Evolutionary conservation across 2,888 invertebrate genomes (phyloP).

Genomic region (Geophilus truncorum): DNA sequence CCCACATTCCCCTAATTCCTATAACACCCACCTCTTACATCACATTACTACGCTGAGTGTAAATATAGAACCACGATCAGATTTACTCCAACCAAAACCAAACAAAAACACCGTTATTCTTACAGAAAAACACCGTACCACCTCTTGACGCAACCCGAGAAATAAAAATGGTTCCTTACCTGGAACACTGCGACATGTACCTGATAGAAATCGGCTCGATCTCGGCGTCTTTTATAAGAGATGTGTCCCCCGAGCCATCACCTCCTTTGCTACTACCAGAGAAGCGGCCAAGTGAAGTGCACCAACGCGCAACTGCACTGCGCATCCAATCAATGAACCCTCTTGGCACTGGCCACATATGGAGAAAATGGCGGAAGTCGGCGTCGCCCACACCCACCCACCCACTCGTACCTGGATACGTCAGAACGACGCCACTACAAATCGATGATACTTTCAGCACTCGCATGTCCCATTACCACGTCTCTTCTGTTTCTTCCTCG

Average conservation of each 20-base stretch:
- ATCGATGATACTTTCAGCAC: not conserved
- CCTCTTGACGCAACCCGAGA: too few species aligned
- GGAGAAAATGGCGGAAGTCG: slow-evolving; percentile 14
- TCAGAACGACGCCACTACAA: not conserved
- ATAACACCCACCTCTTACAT: too few species aligned
- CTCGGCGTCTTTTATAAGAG: slow-evolving; percentile 1
- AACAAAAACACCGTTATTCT: too few species aligned
- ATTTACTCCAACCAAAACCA: too few species aligned
- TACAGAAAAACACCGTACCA: too few species aligned
- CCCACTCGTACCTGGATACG: not conserved
- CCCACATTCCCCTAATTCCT: too few species aligned
- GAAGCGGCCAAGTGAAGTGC: not conserved
- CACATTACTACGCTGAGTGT: too few species aligned
- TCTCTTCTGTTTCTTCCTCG: not conserved
- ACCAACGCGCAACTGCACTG: not conserved
- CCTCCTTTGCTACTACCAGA: not conserved
- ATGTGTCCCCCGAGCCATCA: slow-evolving; percentile 16
- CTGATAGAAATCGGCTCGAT: not conserved
- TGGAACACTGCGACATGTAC: not conserved
- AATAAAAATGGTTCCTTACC: not conserved
- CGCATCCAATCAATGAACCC: not conserved
- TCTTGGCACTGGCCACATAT: slow-evolving; percentile 8
- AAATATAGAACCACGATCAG: too few species aligned
- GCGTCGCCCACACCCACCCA: not conserved
- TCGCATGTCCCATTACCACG: not conserved